Evolutionary conservation across 2,113 vertebrate genomes (phyloP).

Genomic region (Chrysemys picta): DNA sequence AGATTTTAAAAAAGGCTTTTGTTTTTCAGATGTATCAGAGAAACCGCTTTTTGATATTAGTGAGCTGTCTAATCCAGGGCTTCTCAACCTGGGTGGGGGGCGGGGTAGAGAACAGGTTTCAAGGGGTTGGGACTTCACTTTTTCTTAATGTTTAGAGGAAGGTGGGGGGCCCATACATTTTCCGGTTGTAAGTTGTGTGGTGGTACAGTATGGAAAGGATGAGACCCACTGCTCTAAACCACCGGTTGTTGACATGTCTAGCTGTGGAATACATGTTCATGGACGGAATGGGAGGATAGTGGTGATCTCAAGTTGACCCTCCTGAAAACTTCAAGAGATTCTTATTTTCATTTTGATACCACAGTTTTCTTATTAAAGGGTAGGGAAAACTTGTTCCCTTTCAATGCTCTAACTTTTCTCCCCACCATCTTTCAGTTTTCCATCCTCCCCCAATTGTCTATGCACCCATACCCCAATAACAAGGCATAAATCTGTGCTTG

Average conservation of each 20-base stretch:
- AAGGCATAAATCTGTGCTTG: background rate
- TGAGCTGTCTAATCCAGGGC: background rate
- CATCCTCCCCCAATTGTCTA: background rate
- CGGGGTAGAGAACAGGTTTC: background rate
- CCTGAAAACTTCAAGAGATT: background rate
- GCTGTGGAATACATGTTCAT: background rate
- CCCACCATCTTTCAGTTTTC: background rate
- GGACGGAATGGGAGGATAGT: background rate
- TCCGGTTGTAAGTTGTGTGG: background rate
- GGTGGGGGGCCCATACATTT: background rate
- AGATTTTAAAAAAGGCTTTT: background rate
- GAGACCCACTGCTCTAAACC: background rate
- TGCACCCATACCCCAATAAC: background rate
- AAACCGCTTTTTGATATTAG: background rate
- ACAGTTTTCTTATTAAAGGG: background rate
- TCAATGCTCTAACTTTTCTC: background rate
- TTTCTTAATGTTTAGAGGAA: background rate
- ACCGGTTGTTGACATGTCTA: background rate
- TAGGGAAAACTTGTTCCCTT: background rate
- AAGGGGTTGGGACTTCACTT: background rate
- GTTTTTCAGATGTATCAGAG: background rate
- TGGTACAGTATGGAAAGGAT: background rate
- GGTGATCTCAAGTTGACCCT: background rate
- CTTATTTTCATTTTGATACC: background rate
- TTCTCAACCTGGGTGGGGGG: background rate